phyloP scores from a whole-genome alignment of 2,888 invertebrate species.

The Volucella inanis region DNA sequence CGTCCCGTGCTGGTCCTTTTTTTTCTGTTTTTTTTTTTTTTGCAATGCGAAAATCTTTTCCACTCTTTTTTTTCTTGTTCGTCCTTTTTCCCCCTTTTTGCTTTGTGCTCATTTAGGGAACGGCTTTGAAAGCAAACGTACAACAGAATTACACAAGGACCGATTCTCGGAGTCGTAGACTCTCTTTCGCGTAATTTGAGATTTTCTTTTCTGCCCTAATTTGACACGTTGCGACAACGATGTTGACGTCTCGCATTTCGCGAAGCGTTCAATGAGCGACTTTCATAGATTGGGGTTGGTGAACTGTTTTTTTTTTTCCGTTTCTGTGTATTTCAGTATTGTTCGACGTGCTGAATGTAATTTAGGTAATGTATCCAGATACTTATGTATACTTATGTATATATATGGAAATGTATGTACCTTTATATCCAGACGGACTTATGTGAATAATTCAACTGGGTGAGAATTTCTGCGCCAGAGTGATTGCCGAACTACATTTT shows the following conservation, averaged over 20 bases:
- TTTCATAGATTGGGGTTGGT: slow-evolving; percentile 48
- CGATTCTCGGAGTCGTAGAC: slow-evolving; percentile 53
- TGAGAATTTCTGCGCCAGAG: background rate
- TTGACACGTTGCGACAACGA: slow-evolving; percentile 80
- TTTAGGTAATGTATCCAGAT: slow-evolving; percentile 4
- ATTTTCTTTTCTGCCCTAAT: slow-evolving; percentile 78
- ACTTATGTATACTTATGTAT: too few relatives aligned
- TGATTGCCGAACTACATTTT: background rate
- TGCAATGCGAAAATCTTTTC: slow-evolving; percentile 74
- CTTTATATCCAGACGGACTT: too few relatives aligned
- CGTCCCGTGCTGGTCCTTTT: slow-evolving; percentile 49
- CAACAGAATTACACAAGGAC: slow-evolving; percentile 43
- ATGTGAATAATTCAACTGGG: background rate
- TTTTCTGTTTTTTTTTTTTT: slow-evolving; percentile 21
- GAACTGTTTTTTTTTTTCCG: slow-evolving; percentile 7
- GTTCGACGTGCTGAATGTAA: slow-evolving; percentile 9
- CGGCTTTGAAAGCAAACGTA: slow-evolving; percentile 31
- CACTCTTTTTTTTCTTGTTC: slow-evolving; percentile 56
- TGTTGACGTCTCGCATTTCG: slow-evolving; percentile 66
- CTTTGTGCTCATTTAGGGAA: slow-evolving; percentile 53
- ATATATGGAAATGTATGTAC: too few relatives aligned
- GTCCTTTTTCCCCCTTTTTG: slow-evolving; percentile 21
- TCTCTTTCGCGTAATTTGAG: slow-evolving; percentile 70
- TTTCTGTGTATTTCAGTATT: background rate
- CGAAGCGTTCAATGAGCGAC: slow-evolving; percentile 41